Percentiles rank a stretch among this genome's conserved stretches.
Evolutionary conservation across 2,797 vertebrate species (phyloP).

Genomic region (Synanceia verrucosa): DNA sequence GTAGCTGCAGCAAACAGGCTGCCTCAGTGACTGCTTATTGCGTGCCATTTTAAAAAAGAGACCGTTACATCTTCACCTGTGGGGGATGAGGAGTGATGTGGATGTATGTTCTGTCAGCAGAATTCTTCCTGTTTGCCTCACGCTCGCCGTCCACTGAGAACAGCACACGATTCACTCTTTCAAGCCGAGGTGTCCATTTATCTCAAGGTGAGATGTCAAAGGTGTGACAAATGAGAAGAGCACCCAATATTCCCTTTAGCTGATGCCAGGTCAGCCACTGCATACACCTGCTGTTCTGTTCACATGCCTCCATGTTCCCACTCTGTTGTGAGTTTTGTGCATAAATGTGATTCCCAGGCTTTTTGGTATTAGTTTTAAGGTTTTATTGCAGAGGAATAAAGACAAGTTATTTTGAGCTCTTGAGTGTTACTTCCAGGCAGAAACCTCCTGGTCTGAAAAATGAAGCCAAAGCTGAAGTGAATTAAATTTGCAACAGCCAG

Average conservation of each 20-base stretch:
- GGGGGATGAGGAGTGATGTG: conserved; percentile 56
- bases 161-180: conserved; percentile 58
- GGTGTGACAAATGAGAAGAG: conserved; percentile 72
- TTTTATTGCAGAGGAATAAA: neutral
- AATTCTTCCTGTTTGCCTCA: conserved; percentile 56
- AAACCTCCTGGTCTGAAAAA: neutral
- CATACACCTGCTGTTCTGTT: conserved; percentile 36
- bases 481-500: neutral
- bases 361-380: conserved; percentile 20
- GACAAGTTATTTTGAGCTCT: neutral
- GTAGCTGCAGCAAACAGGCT: conserved; percentile 45
- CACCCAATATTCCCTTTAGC: conserved; percentile 53
- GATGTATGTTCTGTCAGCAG: conserved; percentile 56
- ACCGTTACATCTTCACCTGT: conserved; percentile 53
- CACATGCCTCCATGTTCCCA: conserved; percentile 15
- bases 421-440: neutral
- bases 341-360: neutral
- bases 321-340: conserved; percentile 14
- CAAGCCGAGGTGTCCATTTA: conserved; percentile 76
- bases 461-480: neutral
- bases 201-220: conserved; percentile 79
- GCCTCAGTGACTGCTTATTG: conserved; percentile 30
- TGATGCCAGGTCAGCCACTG: conserved; percentile 45
- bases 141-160: conserved; percentile 49
- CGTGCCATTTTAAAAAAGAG: conserved; percentile 39